Conservation (phyloP, 2,113 vertebrate species). For the Butorides virescens region DNA sequence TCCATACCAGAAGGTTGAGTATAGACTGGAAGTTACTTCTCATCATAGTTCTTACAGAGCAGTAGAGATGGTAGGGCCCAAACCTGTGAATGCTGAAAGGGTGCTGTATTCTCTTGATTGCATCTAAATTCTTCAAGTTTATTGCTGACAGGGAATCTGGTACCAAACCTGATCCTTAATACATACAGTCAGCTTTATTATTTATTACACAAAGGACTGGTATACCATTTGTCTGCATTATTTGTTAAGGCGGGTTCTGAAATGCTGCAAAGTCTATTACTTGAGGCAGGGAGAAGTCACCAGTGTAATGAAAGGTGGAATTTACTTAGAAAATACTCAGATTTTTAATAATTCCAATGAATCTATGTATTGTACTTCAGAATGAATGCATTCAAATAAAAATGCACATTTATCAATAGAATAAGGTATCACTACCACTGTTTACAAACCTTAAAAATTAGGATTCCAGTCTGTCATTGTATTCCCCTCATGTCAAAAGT, state of each 20-base stretch:
- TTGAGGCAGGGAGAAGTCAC: not conserved
- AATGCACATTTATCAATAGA: not conserved
- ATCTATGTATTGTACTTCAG: not conserved
- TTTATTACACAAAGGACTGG: not conserved
- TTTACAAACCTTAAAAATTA: not conserved
- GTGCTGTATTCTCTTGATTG: not conserved
- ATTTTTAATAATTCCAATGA: not conserved
- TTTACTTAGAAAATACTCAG: not conserved
- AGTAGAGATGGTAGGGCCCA: not conserved
- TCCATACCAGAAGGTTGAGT: not conserved
- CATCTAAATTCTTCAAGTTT: not conserved
- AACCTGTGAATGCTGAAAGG: not conserved
- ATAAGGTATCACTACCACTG: not conserved
- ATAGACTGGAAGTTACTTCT: not conserved
- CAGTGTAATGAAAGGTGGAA: not conserved
- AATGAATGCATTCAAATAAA: not conserved
- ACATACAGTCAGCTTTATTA: not conserved
- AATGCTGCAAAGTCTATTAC: not conserved
- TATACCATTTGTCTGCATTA: not conserved
- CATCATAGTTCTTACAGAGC: not conserved
- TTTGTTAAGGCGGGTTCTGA: not conserved
- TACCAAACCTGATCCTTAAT: not conserved
- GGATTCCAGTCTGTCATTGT: not conserved
- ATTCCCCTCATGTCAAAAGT: not conserved
- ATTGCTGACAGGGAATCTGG: not conserved